These are phyloP conservation scores for Thaumetopoea pityocampa DNA, from an alignment of 1,140 invertebrate genomes.

Conservation along the genomic window DNA sequence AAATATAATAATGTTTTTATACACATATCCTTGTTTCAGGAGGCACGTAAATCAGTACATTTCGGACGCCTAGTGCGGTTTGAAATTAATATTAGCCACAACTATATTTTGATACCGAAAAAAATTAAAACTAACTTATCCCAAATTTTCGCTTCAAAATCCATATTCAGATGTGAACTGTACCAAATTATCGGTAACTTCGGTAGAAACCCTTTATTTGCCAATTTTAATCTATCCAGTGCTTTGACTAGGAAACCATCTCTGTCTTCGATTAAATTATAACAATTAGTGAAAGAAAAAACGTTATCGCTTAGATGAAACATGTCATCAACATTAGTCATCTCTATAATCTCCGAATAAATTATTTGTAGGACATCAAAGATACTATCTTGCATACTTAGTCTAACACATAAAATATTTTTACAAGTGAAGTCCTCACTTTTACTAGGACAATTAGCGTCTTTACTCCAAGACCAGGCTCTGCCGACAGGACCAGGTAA, in stretches of 20 bases:
- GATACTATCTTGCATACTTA: constrained; percentile 79
- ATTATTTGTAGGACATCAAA: constrained; percentile 77
- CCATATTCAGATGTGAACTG: constrained; percentile 27
- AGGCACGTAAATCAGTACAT: no score
- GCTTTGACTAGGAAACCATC: constrained; percentile 79
- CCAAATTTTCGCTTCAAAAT: constrained; percentile 41
- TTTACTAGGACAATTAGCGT: constrained; percentile 83
- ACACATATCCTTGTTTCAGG: no score
- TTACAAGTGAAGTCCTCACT: constrained; percentile 78
- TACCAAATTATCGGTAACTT: constrained; percentile 53
- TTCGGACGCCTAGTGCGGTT: no score
- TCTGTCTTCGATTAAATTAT: constrained; percentile 80
- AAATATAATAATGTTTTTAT: no score
- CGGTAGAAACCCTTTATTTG: constrained; percentile 76
- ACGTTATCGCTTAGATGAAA: constrained; percentile 85
- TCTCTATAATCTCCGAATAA: constrained; percentile 76
- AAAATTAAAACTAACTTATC: constrained; percentile 42
- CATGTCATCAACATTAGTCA: constrained; percentile 76
- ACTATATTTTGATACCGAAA: no score
- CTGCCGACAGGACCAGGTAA: constrained; percentile 85
- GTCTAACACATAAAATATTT: constrained; percentile 81
- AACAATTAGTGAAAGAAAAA: constrained; percentile 77
- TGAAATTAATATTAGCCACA: no score
- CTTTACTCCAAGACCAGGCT: constrained; percentile 83
- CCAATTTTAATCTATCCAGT: constrained; percentile 71